Percentiles rank a stretch among this genome's conserved stretches.
phyloP scores from a whole-genome alignment of 2,888 invertebrate genomes.

The Cheilosia pagana region DNA sequence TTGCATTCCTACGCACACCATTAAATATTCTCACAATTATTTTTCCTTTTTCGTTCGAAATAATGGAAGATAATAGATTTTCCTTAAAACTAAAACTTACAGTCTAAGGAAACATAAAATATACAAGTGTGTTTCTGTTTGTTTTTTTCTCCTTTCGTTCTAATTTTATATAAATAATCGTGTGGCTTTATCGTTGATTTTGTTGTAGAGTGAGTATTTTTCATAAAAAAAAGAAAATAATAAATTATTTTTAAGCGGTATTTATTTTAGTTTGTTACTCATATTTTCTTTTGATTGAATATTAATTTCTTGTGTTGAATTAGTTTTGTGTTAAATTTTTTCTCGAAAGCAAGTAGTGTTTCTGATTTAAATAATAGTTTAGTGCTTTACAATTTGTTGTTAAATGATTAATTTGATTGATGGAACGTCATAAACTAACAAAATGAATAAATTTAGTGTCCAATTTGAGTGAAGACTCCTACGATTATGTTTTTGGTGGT shows the following conservation, averaged over 20 bases:
- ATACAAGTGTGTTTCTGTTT: conserved; percentile 71
- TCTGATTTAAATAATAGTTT: conserved; percentile 47
- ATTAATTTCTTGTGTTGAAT: conserved; percentile 42
- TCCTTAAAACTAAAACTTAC: conserved; percentile 29
- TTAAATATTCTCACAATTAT: conserved; percentile 31
- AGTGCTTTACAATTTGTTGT: conserved; percentile 34
- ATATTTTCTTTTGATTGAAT: conserved; percentile 28
- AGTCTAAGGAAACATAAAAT: conserved; percentile 72
- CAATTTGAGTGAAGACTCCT: conserved; percentile 84
- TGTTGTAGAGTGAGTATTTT: conserved; percentile 78
- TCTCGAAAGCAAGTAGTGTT: conserved; percentile 57
- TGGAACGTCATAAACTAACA: conserved; percentile 10
- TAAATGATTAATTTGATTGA: neutral
- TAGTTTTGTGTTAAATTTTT: conserved; percentile 42
- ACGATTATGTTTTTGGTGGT: conserved; percentile 85
- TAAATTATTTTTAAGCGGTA: conserved; percentile 46
- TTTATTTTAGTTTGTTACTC: neutral
- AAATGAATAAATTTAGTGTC: conserved; percentile 80
- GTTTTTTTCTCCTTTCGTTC: conserved; percentile 71
- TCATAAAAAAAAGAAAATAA: conserved; percentile 44
- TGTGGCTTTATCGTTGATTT: conserved; percentile 81
- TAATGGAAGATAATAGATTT: conserved; percentile 10
- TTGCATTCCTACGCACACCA: conserved; percentile 54
- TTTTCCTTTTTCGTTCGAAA: conserved; percentile 20
- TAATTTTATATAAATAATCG: conserved; percentile 76